A percentile compares a stretch with the other conserved stretches of the same genome.
phyloP scores from a whole-genome alignment of 2,888 invertebrate genomes.

The Dolichomitus sp. region DNA sequence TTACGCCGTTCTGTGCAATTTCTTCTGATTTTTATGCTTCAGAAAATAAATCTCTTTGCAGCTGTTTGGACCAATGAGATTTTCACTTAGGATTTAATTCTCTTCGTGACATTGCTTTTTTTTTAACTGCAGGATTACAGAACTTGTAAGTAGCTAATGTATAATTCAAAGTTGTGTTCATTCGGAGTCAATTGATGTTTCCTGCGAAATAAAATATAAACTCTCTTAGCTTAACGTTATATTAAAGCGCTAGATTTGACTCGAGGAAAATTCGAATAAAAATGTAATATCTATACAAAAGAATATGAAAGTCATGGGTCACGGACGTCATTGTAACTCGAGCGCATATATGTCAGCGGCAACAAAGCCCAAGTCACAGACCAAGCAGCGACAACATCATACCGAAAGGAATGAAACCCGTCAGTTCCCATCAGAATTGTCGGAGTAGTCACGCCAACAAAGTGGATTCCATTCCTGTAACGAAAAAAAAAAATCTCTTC shows the following conservation, averaged over 20 bases:
- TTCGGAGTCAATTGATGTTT: too few species aligned
- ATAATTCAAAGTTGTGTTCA: too few species aligned
- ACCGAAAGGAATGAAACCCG: not conserved
- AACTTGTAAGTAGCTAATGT: too few species aligned
- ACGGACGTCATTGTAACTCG: slow-evolving; percentile 20
- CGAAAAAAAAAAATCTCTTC: slow-evolving; percentile 2
- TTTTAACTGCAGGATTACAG: too few species aligned
- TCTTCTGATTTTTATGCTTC: not conserved
- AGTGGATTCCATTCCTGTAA: slow-evolving; percentile 15
- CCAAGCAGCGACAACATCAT: not conserved
- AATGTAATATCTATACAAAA: slow-evolving; percentile 19
- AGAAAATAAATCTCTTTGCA: not conserved
- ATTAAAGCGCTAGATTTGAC: not conserved
- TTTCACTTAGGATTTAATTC: not conserved
- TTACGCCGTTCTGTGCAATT: slow-evolving; percentile 10
- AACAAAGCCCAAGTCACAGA: not conserved
- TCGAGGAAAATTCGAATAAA: not conserved
- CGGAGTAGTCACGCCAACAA: not conserved
- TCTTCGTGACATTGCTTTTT: not conserved
- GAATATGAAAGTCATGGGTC: slow-evolving; percentile 34
- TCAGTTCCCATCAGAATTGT: slow-evolving; percentile 16
- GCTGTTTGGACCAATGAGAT: not conserved
- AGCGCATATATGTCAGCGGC: not conserved
- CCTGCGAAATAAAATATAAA: too few species aligned
- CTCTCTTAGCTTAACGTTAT: too few species aligned